These are phyloP conservation scores for Drosophila oshimai DNA, from an alignment of 1,140 invertebrate genomes.

Conservation along the genomic window DNA sequence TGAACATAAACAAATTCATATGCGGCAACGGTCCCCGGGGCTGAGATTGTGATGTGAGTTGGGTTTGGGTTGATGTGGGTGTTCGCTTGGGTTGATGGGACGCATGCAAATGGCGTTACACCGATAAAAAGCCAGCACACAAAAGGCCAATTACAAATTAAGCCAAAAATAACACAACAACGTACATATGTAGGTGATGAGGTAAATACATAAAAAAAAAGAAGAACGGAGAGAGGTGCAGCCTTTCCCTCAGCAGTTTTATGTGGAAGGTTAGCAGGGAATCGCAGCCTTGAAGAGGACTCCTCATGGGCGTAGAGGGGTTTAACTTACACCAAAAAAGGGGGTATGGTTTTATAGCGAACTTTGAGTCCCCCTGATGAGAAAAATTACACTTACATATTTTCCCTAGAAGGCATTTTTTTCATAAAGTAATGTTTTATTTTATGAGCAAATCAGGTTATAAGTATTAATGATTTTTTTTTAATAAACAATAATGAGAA, in stretches of 20 bases:
- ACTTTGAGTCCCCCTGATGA: no score
- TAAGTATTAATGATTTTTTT: no score
- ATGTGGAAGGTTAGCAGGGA: background rate
- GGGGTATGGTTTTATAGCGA: no score
- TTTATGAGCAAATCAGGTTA: no score
- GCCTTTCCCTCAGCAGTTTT: background rate
- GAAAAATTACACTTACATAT: no score
- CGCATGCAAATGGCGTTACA: conserved; percentile 72
- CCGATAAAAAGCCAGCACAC: conserved; percentile 35
- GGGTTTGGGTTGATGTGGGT: background rate
- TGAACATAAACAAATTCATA: conserved; percentile 55
- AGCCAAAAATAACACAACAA: conserved; percentile 8
- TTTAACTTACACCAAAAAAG: no score
- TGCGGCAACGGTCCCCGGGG: conserved; percentile 49
- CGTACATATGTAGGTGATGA: no score
- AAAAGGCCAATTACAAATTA: conserved; percentile 27
- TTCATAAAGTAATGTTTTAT: no score
- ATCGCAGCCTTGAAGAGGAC: conserved; percentile 32
- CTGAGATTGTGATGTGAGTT: conserved; percentile 7
- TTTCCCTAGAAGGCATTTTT: no score
- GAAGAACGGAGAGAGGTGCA: background rate
- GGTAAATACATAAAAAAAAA: no score
- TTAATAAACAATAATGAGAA: no score
- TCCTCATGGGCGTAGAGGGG: background rate
- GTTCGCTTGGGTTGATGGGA: conserved; percentile 39